These are phyloP conservation scores for Ceramica pisi DNA, from an alignment of 2,888 invertebrate species.

Conservation along the genomic window DNA sequence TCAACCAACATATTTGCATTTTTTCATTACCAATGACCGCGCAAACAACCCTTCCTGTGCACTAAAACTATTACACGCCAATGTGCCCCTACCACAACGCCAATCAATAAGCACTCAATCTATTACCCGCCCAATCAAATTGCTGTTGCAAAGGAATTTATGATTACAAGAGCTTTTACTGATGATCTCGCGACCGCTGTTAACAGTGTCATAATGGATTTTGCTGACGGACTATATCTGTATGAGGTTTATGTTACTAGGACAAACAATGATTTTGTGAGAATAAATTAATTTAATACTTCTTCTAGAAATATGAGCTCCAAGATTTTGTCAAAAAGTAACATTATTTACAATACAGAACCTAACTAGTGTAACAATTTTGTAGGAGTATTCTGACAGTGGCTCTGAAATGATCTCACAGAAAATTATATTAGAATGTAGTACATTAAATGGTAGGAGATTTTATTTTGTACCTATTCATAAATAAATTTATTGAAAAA, in stretches of 20 bases:
- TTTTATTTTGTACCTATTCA: background rate
- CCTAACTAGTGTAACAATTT: background rate
- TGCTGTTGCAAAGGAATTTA: conserved; percentile 63
- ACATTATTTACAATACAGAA: too few species aligned
- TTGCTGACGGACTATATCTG: background rate
- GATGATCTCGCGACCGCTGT: conserved; percentile 17
- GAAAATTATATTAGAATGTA: background rate
- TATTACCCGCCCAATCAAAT: conserved; percentile 63
- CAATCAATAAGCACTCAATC: conserved; percentile 68
- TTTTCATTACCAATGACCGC: conserved; percentile 12
- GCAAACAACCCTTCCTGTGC: conserved; percentile 13
- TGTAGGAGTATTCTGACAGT: background rate
- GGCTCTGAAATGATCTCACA: background rate
- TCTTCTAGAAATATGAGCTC: too few species aligned
- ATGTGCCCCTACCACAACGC: conserved; percentile 35
- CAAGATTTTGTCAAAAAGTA: too few species aligned
- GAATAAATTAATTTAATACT: too few species aligned
- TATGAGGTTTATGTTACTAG: too few species aligned
- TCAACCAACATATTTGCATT: conserved; percentile 9
- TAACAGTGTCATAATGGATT: conserved; percentile 19
- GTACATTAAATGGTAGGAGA: background rate
- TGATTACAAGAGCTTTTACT: conserved; percentile 59
- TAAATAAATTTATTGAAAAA: conserved; percentile 27
- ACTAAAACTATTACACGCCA: conserved; percentile 46
- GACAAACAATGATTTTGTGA: too few species aligned